Base-by-base conservation (phyloP, 2,888 invertebrate genomes). In the Lapara coniferarum region DNA sequence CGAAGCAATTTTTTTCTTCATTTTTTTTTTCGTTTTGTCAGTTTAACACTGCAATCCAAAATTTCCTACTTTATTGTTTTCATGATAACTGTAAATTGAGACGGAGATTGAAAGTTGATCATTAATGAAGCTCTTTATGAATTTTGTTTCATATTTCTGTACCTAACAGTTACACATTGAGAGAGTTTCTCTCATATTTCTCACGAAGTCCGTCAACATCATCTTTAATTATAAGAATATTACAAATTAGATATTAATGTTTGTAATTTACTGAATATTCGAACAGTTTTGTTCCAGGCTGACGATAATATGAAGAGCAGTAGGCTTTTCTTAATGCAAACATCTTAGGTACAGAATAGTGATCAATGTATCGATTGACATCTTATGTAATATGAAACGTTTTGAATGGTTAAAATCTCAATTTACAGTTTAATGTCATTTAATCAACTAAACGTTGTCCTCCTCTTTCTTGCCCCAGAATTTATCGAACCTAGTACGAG, bases 401-500 rank as follows among this genome's bases (percentile, higher is more conserved):
- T 12, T 49, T 49, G 12, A 49, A 16, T 30, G 25, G 25, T 63
- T 49, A 13, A 49, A 13, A 63, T 53, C 84, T 85, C 86, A 86
- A 84, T 82, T 83, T 78, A 79, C 80, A 79, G 79, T 77, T 76
- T 80, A 81, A 76, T 71, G 55, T 69, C 72, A 70, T 80, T 76
- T 73, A 71, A 72, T 73, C 73, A 74, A 83, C 82, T 93, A 93
- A 78, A 93, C 95, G 81, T 93, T 95, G 77, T 95, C 95, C 78
- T 95, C 95, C 80, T 95, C 95, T 79, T 94, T 95, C 81, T 96
- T 96, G 75, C 96, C 96, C 97, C 97, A 97, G 89, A 97, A 97
- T 83, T 97, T 96, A 89, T 97, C 97, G 85, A 97, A 97, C 79
- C 97, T 96, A 87, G 96, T 96, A 79, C 97, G 96, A 79, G 97